Evolutionary conservation across 1,140 invertebrate genomes (phyloP), one percentile per base, ranked within the genome.

Genomic region (Magallana ariakensis): DNA sequence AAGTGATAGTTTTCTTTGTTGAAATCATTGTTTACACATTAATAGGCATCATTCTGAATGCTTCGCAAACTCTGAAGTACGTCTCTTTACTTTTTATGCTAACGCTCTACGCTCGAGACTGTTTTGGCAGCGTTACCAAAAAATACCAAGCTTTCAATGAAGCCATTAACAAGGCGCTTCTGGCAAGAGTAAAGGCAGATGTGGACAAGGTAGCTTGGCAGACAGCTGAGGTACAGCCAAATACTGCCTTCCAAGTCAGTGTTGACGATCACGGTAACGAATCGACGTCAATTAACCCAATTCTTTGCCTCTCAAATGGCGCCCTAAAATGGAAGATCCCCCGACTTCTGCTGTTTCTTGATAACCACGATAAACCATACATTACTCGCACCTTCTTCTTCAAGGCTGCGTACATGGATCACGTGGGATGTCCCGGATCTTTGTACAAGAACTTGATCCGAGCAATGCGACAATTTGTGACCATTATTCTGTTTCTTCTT

Each of bases 11-110:
- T 2, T 92, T 91, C 60, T 86, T 92, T 15, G 91, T 91, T 16
- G 93, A 93, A 80, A 86, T 93, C 16, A 75, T 83, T 7, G 88
- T 91, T 11, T 93, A 93, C 86, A 93, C 91, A 0, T 84, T 92
- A n/a, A 93, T 93, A 86, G 93, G 93, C 13, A 86, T 93, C 22
- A 92, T 93, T 55, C 87, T 93, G 10, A 93, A 93, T 84, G 91
- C 93, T 13, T 90, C 90, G 1, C 57, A 87, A 0, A 87, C 87
- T 0, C 82, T 93, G 54, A 90, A 90, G 80, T 92, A 92, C 82
- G 46, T 92, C 0, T 87, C 91, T 10, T 87, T 94, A 26, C 26
- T 91, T 0, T 89, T 92, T 26, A 85, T 94, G 80, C 81, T 93
- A 19, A 56, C 90, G 16, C 70, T 93, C 26, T 93, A 94, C 87